Base-by-base conservation (phyloP, 1,140 invertebrate species). In the Trachymyrmex septentrionalis region DNA sequence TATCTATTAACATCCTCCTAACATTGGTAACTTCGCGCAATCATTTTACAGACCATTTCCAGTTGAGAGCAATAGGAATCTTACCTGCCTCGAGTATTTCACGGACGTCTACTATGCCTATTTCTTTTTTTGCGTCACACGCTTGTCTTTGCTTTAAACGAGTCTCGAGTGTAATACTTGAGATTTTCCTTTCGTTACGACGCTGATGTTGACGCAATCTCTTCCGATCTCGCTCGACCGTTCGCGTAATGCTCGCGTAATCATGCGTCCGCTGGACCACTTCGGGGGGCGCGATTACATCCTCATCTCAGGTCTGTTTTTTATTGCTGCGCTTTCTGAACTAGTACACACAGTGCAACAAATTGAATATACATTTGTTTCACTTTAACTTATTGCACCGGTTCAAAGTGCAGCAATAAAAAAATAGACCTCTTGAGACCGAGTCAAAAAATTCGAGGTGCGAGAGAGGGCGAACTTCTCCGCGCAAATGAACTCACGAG, bases 171-270 rank as follows among this genome's bases (percentile, higher is more conserved):
- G 50, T 34, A n/a, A 73, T 21, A 21, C 27, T 75, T 75, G 0
- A 57, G 12, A 57, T 34, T 57, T 75, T 75, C n/a, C n/a, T 59
- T 57, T 57, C n/a, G n/a, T 57, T 57, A 34, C 14, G 48, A 30
- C 53, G 30, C 6, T 44, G 3, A 21, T 34, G 19, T 75, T 75
- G 53, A 73, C 27, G 71, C 50, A 55, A 64, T 64, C 57, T 48
- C 59, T 27, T 30, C 38, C 75, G 34, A 77, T 63, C 21, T 63
- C 73, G 44, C 59, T 78, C 19, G 9, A 63, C 24, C 9, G 21
- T 76, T 63, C 57, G 24, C 34, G 38, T 48, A 63, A 48, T 14
- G 59, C 21, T 21, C 76, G 76, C 24, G 38, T 66, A 64, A 78
- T 66, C 59, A 44, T 21, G 59, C 38, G 48, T 78, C 75, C 59